phyloP scores from a whole-genome alignment of 2,888 invertebrate species.

The Netelia virgata region DNA sequence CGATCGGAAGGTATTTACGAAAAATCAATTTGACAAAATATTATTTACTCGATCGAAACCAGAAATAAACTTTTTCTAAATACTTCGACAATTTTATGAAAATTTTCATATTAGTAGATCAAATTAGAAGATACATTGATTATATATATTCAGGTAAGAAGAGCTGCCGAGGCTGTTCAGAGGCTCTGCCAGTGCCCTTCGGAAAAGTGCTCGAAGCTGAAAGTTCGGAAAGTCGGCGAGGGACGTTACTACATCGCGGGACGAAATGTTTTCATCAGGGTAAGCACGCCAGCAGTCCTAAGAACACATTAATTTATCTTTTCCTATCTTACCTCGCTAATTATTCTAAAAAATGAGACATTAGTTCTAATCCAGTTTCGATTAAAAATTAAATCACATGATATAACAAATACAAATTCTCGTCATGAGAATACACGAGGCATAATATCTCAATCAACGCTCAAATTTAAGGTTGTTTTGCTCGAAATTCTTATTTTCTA shows the following conservation, averaged over 20 bases:
- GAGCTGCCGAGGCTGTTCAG: slow-evolving; percentile 89
- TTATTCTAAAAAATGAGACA: neutral
- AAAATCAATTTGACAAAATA: neutral
- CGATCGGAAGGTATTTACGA: slow-evolving; percentile 87
- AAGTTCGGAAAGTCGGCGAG: slow-evolving; percentile 93
- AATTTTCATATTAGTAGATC: neutral
- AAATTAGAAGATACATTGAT: neutral
- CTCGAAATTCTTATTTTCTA: too few relatives aligned
- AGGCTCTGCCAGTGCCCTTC: slow-evolving; percentile 91
- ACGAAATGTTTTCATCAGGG: slow-evolving; percentile 94
- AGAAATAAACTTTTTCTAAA: neutral
- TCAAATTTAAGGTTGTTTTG: too few relatives aligned
- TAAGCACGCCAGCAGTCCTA: slow-evolving; percentile 84
- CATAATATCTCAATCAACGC: too few relatives aligned
- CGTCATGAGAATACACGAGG: neutral
- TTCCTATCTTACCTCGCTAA: neutral
- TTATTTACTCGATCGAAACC: neutral
- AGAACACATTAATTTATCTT: slow-evolving; percentile 12
- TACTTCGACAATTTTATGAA: neutral
- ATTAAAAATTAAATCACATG: too few relatives aligned
- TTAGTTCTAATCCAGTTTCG: too few relatives aligned
- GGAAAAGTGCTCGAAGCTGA: slow-evolving; percentile 90
- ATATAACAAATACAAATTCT: neutral
- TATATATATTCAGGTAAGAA: slow-evolving; percentile 77
- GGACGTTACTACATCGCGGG: slow-evolving; percentile 95